Evolutionary conservation across 2,797 vertebrate species (phyloP).

Genomic region (Sebastes baramenuke): DNA sequence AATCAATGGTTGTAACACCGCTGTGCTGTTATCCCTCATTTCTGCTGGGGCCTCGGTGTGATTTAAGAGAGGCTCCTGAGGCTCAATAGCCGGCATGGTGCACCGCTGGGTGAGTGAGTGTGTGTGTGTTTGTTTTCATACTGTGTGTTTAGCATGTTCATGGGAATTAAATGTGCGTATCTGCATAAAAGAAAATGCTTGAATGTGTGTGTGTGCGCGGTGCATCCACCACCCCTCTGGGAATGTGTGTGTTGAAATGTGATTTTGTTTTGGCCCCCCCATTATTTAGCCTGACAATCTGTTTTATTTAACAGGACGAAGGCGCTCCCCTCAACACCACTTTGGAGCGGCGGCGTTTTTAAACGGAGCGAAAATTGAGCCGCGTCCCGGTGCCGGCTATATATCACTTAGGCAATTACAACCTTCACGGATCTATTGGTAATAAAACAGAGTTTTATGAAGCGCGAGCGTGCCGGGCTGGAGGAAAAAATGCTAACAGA

Average conservation of each 20-base stretch:
- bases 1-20: conserved; percentile 59
- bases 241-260: conserved; percentile 47
- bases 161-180: conserved; percentile 26
- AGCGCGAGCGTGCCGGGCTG: conserved; percentile 14
- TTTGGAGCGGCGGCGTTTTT: conserved; percentile 40
- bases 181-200: not conserved
- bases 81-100: conserved; percentile 37
- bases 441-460: conserved; percentile 72
- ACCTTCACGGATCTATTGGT: conserved; percentile 54
- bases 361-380: conserved; percentile 58
- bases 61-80: conserved; percentile 64
- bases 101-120: conserved; percentile 18
- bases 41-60: conserved; percentile 48
- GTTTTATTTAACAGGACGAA: conserved; percentile 68
- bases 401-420: conserved; percentile 73
- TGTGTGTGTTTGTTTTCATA: conserved; percentile 14
- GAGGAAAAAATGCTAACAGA: conserved; percentile 34
- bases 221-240: not conserved
- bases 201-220: not conserved
- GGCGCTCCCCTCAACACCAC: conserved; percentile 10
- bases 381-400: conserved; percentile 14
- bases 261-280: conserved; percentile 21
- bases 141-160: conserved; percentile 32
- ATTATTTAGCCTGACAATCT: conserved; percentile 51
- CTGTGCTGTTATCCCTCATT: conserved; percentile 63